phyloP scores from a whole-genome alignment of 2,797 vertebrate genomes.

The Chloroceryle amazona region DNA sequence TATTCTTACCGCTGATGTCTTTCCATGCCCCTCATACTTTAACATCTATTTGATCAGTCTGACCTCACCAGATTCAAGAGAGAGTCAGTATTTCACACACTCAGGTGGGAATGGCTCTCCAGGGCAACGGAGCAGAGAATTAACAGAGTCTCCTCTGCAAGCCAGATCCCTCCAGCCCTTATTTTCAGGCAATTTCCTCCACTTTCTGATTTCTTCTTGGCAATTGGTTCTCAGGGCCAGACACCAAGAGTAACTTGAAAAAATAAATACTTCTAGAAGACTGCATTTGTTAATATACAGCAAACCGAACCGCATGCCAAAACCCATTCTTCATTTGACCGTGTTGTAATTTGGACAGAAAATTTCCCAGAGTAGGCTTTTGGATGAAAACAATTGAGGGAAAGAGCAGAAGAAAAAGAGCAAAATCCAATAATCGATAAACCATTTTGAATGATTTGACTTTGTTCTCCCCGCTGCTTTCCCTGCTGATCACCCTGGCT shows the following conservation, averaged over 20 bases:
- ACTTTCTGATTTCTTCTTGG: neutral
- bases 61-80: neutral
- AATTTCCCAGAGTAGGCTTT: neutral
- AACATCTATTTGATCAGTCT: neutral
- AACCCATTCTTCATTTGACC: neutral
- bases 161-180: neutral
- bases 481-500: neutral
- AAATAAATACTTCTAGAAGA: neutral
- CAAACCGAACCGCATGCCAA: neutral
- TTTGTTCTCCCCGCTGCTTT: neutral
- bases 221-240: neutral
- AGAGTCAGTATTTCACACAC: neutral
- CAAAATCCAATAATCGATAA: neutral
- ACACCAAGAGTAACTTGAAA: neutral
- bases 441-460: conserved; percentile 4
- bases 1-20: neutral
- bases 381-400: neutral
- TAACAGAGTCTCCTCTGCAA: neutral
- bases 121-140: neutral
- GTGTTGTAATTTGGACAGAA: neutral
- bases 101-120: neutral
- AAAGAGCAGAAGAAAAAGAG: neutral
- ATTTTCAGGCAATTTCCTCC: neutral
- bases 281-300: neutral
- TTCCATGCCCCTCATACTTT: neutral